Base-by-base conservation (phyloP, 2,888 invertebrate species). In the Ypsolopha scabrella region DNA sequence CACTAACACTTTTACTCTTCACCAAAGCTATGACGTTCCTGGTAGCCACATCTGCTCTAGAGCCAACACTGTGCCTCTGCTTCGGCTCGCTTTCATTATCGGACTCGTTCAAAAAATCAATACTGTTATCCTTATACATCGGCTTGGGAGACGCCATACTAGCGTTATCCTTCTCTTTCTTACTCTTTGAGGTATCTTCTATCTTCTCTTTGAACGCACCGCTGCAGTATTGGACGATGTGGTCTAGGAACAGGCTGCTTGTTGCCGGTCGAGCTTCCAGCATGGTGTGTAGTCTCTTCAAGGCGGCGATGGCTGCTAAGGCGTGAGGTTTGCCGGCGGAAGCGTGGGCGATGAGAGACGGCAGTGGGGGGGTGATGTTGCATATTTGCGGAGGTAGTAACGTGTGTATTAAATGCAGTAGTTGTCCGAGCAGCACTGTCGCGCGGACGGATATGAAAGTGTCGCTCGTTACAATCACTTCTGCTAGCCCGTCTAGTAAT, bases 361-460 rank as follows among this genome's bases (percentile, higher is more conserved):
- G 96, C 63, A 98, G 83, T 13, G 96, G 93, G 14, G 96, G 94
- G 51, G 93, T 92, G 54, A 93, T 88, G 70, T 93, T 92, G 75
- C 93, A 93, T 65, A 95, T 93, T 72, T 96, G 95, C 48, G 94
- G 90, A 51, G 98, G 98, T 70, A 98, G 87, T 62, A 96, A 89
- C 50, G 92, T 88, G 77, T 96, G 94, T 66, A 93, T 93, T 72
- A 98, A 87, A 79, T 96, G 94, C 63, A 98, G 83, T 51, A 98
- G 87, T 80, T 97, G 96, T 53, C 94, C 95, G 60, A 98, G 86
- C 52, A 98, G 85, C 59, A 98, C 93, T 13, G 97, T 97, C 48
- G 97, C 95, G 61, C 96, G 90, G 58, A 98, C 94, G 54, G 96
- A 96, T 63, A 98, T 92, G 71, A 95, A 93, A 13, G 93, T 93